Conservation (phyloP, 2,113 vertebrate species). For the Salminus brasiliensis region DNA sequence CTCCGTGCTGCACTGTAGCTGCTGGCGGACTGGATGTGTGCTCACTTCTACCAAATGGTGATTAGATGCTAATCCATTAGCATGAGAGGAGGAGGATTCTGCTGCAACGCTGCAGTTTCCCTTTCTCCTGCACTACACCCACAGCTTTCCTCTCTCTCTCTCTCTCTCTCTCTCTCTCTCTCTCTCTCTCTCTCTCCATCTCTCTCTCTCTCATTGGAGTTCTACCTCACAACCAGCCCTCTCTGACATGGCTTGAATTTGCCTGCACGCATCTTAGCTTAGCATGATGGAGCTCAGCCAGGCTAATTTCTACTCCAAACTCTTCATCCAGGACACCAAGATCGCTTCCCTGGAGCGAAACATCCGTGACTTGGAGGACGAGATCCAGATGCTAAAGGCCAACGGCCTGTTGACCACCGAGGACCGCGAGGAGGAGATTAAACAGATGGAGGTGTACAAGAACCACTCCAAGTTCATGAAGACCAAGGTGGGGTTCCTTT, state of each 20-base stretch:
- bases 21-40: conserved; percentile 63
- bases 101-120: conserved; percentile 70
- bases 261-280: not conserved
- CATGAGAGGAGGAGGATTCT: conserved; percentile 59
- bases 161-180: not conserved
- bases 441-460: conserved; percentile 99
- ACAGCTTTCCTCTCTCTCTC: conserved; percentile 8
- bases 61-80: conserved; percentile 67
- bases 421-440: conserved; percentile 98
- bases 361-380: conserved; percentile 98
- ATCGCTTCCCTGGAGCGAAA: conserved; percentile 97
- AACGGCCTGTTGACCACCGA: conserved; percentile 94
- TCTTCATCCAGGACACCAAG: conserved; percentile 92
- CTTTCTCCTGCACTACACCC: conserved; percentile 36
- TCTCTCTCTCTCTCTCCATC: conserved; percentile 46
- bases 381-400: conserved; percentile 98
- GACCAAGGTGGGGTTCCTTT: conserved; percentile 85
- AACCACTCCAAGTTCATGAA: conserved; percentile 99
- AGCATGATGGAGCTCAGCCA: conserved; percentile 58
- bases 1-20: not conserved
- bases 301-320: conserved; percentile 64
- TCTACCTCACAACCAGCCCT: not conserved
- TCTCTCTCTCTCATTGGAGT: not conserved
- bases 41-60: conserved; percentile 74
- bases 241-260: conserved; percentile 52